phyloP scores from a whole-genome alignment of 2,888 invertebrate species.

The Horisme vitalbata region DNA sequence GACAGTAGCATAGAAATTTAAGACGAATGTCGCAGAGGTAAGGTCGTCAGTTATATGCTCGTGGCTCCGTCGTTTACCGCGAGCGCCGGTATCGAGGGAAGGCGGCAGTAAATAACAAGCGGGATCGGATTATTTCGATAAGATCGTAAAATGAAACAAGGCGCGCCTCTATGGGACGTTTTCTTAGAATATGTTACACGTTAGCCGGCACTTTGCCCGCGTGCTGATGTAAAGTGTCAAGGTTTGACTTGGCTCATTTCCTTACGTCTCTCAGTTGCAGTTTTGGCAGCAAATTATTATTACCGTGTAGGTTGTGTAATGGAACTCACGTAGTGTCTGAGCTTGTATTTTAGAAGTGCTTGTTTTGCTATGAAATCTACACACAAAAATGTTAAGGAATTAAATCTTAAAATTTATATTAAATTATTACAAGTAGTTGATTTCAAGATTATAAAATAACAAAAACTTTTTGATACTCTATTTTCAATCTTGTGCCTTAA shows the following conservation, averaged over 20 bases:
- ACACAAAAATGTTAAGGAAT: too few relatives aligned
- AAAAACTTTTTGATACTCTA: too few relatives aligned
- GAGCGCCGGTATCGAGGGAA: conserved; percentile 67
- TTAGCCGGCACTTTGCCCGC: conserved; percentile 56
- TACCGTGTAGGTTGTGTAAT: not conserved
- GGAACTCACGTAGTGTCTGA: not conserved
- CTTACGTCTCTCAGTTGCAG: conserved; percentile 28
- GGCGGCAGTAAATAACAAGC: conserved; percentile 78
- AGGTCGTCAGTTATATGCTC: conserved; percentile 60
- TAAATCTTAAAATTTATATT: too few relatives aligned
- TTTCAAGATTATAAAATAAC: too few relatives aligned
- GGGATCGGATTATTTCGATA: conserved; percentile 82
- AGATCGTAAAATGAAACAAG: conserved; percentile 83
- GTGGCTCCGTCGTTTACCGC: conserved; percentile 44
- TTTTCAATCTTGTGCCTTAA: too few relatives aligned
- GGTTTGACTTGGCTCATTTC: conserved; percentile 53
- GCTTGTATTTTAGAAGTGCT: too few relatives aligned
- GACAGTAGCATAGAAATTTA: conserved; percentile 54
- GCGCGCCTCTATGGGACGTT: conserved; percentile 69
- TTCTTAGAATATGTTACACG: conserved; percentile 69
- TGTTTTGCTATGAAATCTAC: conserved; percentile 27
- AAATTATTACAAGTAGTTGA: too few relatives aligned
- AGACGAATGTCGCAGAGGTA: conserved; percentile 51
- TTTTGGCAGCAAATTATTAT: conserved; percentile 21
- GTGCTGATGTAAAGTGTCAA: conserved; percentile 55